Conservation (phyloP, 1,140 invertebrate genomes). For the Drosophila biarmipes region DNA sequence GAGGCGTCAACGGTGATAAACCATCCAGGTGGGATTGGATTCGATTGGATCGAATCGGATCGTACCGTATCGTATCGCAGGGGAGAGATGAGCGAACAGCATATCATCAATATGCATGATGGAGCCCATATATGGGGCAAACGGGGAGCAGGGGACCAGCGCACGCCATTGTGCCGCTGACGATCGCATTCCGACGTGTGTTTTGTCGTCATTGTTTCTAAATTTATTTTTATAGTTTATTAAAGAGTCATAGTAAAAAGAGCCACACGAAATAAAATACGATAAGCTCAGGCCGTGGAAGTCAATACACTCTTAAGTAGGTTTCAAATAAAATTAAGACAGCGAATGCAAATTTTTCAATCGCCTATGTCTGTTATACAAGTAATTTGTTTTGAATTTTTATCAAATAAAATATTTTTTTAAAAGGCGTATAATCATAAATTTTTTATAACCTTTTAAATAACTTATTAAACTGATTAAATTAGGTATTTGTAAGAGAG, state of each 20-base stretch:
- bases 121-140: slow-evolving; percentile 24
- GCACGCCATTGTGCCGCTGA: slow-evolving; percentile 70
- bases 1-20: slow-evolving; percentile 67
- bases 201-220: slow-evolving; percentile 81
- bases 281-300: slow-evolving; percentile 14
- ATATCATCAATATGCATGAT: slow-evolving; percentile 80
- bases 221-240: slow-evolving; percentile 83
- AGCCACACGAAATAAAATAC: slow-evolving; percentile 38
- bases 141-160: slow-evolving; percentile 34
- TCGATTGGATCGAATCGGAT: not conserved
- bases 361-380: not conserved
- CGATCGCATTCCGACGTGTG: slow-evolving; percentile 76
- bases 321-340: slow-evolving; percentile 3
- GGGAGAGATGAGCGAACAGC: slow-evolving; percentile 36
- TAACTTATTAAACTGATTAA: too few relatives aligned
- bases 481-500: too few relatives aligned
- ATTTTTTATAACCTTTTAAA: too few relatives aligned
- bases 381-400: too few relatives aligned
- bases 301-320: slow-evolving; percentile 33
- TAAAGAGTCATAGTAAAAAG: slow-evolving; percentile 71
- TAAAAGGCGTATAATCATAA: too few relatives aligned
- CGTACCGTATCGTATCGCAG: slow-evolving; percentile 1
- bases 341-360: not conserved
- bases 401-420: too few relatives aligned
- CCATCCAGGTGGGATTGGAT: slow-evolving; percentile 33